phyloP scores from a whole-genome alignment of 2,113 vertebrate species.

The Alligator sinensis region DNA sequence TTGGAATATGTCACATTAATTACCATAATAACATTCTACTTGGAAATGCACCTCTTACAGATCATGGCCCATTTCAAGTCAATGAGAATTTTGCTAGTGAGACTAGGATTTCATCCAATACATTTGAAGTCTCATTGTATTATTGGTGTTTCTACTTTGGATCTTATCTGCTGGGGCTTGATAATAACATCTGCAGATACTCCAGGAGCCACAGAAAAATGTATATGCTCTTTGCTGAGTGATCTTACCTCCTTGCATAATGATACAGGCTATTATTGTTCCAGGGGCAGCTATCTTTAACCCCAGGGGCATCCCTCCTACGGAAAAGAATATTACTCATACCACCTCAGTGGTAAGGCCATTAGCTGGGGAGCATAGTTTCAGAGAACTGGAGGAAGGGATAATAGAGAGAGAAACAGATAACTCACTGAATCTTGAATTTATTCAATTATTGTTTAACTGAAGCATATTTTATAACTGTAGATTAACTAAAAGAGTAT shows the following conservation, averaged over 20 bases:
- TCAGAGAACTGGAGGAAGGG: background rate
- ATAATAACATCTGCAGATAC: background rate
- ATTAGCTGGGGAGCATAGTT: background rate
- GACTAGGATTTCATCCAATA: too few species aligned
- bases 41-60: too few species aligned
- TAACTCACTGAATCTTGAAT: background rate
- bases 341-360: background rate
- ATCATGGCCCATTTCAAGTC: too few species aligned
- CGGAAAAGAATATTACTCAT: background rate
- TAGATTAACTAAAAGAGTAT: background rate
- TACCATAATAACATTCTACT: too few species aligned
- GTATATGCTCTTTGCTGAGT: background rate
- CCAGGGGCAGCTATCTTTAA: background rate
- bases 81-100: too few species aligned
- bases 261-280: background rate
- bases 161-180: too few species aligned
- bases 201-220: background rate
- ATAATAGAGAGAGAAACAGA: background rate
- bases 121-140: background rate
- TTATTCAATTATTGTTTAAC: background rate
- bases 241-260: background rate
- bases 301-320: background rate
- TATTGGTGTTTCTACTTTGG: too few species aligned
- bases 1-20: too few species aligned
- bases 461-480: background rate